These are phyloP conservation scores for fruit fly (Drosophila melanogaster) DNA, from an alignment of 1,140 invertebrate species.

Conservation along the genomic window Release_6_plus_ISO1_MT NT_033777.3:26858501-26859000, in stretches of 20 bases:
- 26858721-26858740: background rate
- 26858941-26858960: background rate
- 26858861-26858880: conserved; percentile 8
- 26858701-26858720: background rate
- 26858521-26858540: conserved; percentile 52
- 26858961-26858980: conserved; percentile 9
- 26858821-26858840: too few species aligned
- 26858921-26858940: conserved; percentile 13
- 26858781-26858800: background rate
- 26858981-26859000: conserved; percentile 20
- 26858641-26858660: background rate
- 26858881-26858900: conserved; percentile 32
- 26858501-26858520: conserved; percentile 31
- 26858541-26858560: conserved; percentile 67
- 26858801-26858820: background rate
- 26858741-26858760: too few species aligned
- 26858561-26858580: conserved; percentile 55
- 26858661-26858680: background rate
- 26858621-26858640: conserved; percentile 22
- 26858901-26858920: conserved; percentile 20
- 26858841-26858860: background rate
- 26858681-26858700: background rate
- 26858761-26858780: background rate
- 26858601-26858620: conserved; percentile 9
- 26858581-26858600: conserved; percentile 3